A percentile compares a stretch with the other conserved stretches of the same genome.
phyloP scores from a whole-genome alignment of 2,888 invertebrate genomes.

The Cerceris rybyensis region DNA sequence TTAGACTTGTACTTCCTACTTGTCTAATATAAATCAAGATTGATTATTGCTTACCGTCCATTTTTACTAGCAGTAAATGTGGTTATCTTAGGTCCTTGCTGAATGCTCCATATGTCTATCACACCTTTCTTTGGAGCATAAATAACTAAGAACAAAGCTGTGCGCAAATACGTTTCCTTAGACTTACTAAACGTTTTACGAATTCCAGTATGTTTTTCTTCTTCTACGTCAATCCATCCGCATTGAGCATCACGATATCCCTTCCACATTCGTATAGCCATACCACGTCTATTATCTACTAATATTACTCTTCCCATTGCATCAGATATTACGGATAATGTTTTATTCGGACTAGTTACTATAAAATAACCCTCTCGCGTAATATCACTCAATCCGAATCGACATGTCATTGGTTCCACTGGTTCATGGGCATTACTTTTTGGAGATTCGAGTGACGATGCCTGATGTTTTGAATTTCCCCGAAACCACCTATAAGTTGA shows the following conservation, averaged over 20 bases:
- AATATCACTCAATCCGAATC: slow-evolving; percentile 91
- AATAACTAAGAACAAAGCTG: slow-evolving; percentile 93
- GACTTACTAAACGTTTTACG: slow-evolving; percentile 55
- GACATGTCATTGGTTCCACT: slow-evolving; percentile 89
- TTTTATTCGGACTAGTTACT: slow-evolving; percentile 90
- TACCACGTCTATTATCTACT: slow-evolving; percentile 91
- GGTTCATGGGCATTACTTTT: slow-evolving; percentile 81
- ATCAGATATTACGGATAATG: slow-evolving; percentile 92
- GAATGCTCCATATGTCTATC: slow-evolving; percentile 96
- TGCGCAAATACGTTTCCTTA: slow-evolving; percentile 81
- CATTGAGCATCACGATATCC: slow-evolving; percentile 98
- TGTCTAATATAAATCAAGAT: neutral
- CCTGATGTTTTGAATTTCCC: slow-evolving; percentile 81
- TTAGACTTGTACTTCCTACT: neutral
- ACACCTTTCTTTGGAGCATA: slow-evolving; percentile 96
- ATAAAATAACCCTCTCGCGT: slow-evolving; percentile 89
- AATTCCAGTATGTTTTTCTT: slow-evolving; percentile 82
- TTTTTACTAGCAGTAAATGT: slow-evolving; percentile 95
- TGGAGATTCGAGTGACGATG: slow-evolving; percentile 69
- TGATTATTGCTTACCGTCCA: slow-evolving; percentile 83
- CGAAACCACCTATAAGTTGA: slow-evolving; percentile 82
- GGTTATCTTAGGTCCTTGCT: slow-evolving; percentile 94
- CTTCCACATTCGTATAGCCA: slow-evolving; percentile 94
- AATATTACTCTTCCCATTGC: slow-evolving; percentile 93
- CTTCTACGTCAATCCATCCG: slow-evolving; percentile 93